These are phyloP conservation scores for Hybos culiciformis DNA, from an alignment of 2,888 invertebrate genomes.

Conservation along the genomic window DNA sequence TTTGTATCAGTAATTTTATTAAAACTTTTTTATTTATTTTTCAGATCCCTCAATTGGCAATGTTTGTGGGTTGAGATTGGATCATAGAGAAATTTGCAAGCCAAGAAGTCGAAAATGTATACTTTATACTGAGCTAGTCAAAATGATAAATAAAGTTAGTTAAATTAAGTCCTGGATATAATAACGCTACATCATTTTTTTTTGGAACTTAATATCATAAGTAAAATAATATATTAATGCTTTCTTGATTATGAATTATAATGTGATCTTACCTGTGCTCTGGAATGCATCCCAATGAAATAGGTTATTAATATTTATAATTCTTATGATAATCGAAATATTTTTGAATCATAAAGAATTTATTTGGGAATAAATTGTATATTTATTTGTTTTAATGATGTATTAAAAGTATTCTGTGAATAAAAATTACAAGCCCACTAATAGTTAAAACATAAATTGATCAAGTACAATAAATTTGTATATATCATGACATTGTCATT, in stretches of 20 bases:
- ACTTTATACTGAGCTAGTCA: constrained; percentile 51
- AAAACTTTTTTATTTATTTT: constrained; percentile 6
- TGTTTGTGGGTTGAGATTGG: constrained; percentile 56
- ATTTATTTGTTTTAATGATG: too few species aligned
- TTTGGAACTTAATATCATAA: background rate
- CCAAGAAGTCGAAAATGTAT: constrained; percentile 56
- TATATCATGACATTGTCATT: too few species aligned
- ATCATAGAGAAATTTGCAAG: constrained; percentile 79
- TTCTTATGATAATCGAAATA: too few species aligned
- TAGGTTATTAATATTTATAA: too few species aligned
- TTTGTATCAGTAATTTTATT: background rate
- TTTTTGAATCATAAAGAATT: too few species aligned
- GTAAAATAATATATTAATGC: background rate
- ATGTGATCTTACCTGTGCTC: too few species aligned
- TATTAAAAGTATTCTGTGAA: too few species aligned
- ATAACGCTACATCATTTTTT: background rate
- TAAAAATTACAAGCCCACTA: too few species aligned
- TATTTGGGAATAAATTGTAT: too few species aligned
- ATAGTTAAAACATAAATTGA: too few species aligned
- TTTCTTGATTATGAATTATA: background rate
- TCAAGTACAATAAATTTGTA: too few species aligned
- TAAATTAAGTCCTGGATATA: constrained; percentile 13
- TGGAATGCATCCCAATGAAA: too few species aligned
- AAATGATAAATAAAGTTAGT: constrained; percentile 41
- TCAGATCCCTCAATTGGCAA: constrained; percentile 69